These are phyloP conservation scores for Pungitius pungitius DNA, from an alignment of 2,113 vertebrate genomes.

Conservation along the genomic window DNA sequence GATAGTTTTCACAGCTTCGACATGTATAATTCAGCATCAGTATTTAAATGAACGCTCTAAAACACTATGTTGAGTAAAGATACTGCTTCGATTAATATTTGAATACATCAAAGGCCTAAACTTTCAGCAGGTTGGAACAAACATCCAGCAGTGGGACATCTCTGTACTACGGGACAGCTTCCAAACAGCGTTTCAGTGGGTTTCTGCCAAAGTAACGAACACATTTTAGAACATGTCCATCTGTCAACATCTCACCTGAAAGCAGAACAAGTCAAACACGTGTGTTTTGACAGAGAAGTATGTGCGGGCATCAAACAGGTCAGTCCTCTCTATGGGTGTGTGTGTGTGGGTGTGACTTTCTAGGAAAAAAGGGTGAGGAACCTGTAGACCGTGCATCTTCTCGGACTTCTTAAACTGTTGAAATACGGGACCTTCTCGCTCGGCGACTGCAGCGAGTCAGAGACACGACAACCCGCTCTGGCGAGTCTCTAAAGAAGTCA, in stretches of 20 bases:
- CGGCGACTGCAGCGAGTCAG: background rate
- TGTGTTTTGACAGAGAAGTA: background rate
- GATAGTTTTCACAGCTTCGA: constrained; percentile 12
- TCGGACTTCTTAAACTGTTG: background rate
- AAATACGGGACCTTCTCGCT: background rate
- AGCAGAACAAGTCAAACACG: background rate
- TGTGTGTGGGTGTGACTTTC: background rate
- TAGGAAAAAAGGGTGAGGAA: no score
- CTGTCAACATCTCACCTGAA: background rate
- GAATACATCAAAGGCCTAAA: constrained; percentile 16
- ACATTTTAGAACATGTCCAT: background rate
- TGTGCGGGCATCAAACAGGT: background rate
- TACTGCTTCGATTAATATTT: constrained; percentile 6
- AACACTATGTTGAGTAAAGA: constrained; percentile 8
- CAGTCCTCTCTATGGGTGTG: constrained; percentile 31
- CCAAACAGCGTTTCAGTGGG: constrained; percentile 4
- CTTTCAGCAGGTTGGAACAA: constrained; percentile 10
- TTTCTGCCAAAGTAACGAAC: background rate
- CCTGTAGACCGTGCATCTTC: background rate
- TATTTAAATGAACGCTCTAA: constrained; percentile 24
- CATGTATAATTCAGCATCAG: constrained; percentile 27
- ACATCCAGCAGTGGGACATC: background rate
- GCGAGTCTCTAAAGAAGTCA: background rate
- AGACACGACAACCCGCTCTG: no score
- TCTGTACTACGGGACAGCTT: background rate